These are phyloP conservation scores for Lepidothrix coronata DNA, from an alignment of 2,113 vertebrate species.

Conservation along the genomic window DNA sequence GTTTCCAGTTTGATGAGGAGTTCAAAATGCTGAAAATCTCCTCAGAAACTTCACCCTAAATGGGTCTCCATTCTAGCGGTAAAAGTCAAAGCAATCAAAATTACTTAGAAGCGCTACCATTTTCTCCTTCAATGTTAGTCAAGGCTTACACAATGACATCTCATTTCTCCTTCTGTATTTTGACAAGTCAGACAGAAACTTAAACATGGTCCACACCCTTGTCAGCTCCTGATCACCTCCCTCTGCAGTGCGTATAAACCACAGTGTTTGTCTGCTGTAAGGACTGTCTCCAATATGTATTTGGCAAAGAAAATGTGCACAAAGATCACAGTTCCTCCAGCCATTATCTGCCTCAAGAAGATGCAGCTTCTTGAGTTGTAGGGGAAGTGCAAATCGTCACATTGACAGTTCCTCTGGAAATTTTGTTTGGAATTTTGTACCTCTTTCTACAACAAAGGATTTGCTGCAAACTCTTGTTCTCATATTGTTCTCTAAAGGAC, in stretches of 20 bases:
- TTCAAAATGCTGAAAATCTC: not conserved
- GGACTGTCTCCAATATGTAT: not conserved
- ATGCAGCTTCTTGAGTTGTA: not conserved
- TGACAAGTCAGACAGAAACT: not conserved
- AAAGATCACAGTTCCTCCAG: not conserved
- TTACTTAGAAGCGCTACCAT: not conserved
- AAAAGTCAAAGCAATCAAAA: not conserved
- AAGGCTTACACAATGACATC: not conserved
- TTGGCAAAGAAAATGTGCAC: not conserved
- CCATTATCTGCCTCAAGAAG: not conserved
- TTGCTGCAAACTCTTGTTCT: not conserved
- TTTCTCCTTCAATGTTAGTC: not conserved
- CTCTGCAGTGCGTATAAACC: not conserved
- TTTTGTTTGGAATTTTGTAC: not conserved
- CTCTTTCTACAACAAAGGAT: not conserved
- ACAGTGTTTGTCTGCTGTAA: not conserved
- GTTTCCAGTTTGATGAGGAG: not conserved
- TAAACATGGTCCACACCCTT: not conserved
- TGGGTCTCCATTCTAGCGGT: not conserved
- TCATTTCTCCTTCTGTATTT: not conserved
- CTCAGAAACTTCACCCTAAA: not conserved
- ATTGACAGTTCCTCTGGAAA: not conserved
- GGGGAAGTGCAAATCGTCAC: not conserved
- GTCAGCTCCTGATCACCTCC: not conserved
- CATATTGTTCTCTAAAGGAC: not conserved